These are phyloP conservation scores for Drosophila repletoides DNA, from an alignment of 1,140 invertebrate genomes.

Conservation along the genomic window DNA sequence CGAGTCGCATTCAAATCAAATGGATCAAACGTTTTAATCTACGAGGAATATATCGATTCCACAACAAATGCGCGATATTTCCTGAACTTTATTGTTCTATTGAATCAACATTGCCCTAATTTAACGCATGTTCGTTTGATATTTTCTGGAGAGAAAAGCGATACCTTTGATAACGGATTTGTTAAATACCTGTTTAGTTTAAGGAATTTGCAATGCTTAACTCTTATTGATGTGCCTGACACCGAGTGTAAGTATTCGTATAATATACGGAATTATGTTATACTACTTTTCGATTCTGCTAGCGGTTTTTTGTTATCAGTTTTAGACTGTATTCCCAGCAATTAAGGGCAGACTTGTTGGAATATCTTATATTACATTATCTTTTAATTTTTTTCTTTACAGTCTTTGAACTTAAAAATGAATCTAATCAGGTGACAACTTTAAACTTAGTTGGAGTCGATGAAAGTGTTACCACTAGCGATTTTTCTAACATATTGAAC, in stretches of 20 bases:
- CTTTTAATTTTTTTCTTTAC: neutral
- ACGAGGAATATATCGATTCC: conserved; percentile 23
- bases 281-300: too few relatives aligned
- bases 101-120: conserved; percentile 5
- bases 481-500: neutral
- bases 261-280: too few relatives aligned
- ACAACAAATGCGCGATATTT: conserved; percentile 1
- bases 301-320: too few relatives aligned
- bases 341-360: too few relatives aligned
- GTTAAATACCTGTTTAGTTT: neutral
- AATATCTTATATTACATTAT: neutral
- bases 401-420: neutral
- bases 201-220: conserved; percentile 4
- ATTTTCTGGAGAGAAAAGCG: neutral
- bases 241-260: conserved; percentile 8
- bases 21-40: neutral
- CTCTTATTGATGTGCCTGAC: neutral
- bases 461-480: neutral
- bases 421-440: conserved; percentile 3
- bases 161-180: neutral
- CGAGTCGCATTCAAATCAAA: neutral
- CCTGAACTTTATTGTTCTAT: neutral
- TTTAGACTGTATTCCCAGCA: too few relatives aligned
- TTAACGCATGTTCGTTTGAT: conserved; percentile 13
- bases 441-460: conserved; percentile 1